Conservation (phyloP, 1,140 invertebrate species). For the Ptiloglossa arizonensis region DNA sequence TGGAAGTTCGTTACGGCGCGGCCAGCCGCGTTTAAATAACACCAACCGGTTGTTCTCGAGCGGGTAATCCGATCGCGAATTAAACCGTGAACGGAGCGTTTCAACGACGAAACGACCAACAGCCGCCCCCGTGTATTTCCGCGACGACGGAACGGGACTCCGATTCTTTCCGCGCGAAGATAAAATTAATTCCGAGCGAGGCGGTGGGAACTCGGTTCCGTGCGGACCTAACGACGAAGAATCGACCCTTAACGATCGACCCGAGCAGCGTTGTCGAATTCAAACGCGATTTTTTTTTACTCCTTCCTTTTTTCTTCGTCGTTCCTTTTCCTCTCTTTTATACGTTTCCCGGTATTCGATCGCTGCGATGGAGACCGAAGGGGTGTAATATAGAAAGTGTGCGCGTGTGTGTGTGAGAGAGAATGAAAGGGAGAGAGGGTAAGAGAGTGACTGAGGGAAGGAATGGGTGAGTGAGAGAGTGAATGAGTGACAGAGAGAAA, state of each 20-base stretch:
- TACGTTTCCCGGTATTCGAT: not conserved
- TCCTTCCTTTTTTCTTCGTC: not conserved
- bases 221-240: not conserved
- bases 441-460: too few relatives aligned
- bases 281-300: constrained; percentile 18
- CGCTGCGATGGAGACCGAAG: too few relatives aligned
- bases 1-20: constrained; percentile 36
- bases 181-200: constrained; percentile 24
- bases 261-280: not conserved
- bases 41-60: constrained; percentile 13
- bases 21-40: constrained; percentile 39
- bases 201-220: too few relatives aligned
- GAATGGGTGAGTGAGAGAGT: too few relatives aligned
- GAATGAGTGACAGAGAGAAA: too few relatives aligned
- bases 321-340: constrained; percentile 1
- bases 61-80: constrained; percentile 36
- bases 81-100: constrained; percentile 23
- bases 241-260: constrained; percentile 29
- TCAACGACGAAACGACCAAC: not conserved
- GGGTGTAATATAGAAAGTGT: too few relatives aligned
- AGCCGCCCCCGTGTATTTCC: not conserved
- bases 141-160: not conserved
- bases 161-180: not conserved
- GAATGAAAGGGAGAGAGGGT: too few relatives aligned
- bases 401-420: too few relatives aligned